phyloP scores from a whole-genome alignment of 2,113 vertebrate genomes.

The Hydrolagus affinis region DNA sequence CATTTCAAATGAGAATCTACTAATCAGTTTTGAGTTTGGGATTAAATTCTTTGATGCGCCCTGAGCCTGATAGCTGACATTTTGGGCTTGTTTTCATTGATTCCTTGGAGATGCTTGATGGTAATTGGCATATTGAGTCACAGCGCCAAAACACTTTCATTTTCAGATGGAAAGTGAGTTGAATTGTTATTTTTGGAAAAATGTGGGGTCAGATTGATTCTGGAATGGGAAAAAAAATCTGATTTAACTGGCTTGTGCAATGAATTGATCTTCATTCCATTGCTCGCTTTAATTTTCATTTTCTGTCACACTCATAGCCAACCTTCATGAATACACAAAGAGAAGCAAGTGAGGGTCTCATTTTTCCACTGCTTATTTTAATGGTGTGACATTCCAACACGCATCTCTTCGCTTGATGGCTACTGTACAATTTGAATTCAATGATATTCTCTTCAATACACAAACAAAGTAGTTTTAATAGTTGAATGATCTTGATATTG shows the following conservation, averaged over 20 bases:
- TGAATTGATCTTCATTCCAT: not conserved
- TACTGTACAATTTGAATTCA: not conserved
- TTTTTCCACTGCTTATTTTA: too few relatives aligned
- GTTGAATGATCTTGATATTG: not conserved
- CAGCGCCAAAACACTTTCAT: too few relatives aligned
- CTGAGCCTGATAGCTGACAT: not conserved
- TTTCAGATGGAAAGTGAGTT: not conserved
- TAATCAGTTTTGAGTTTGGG: not conserved
- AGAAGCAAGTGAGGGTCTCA: not conserved
- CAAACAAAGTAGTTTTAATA: too few relatives aligned
- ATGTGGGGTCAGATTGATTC: not conserved
- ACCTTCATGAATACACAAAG: not conserved
- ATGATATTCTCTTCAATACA: not conserved
- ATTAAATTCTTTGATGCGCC: not conserved
- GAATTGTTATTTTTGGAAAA: not conserved
- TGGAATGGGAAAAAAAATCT: not conserved
- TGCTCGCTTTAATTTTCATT: not conserved
- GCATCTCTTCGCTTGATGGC: too few relatives aligned
- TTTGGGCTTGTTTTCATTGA: not conserved
- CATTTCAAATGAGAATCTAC: not conserved
- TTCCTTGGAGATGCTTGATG: not conserved
- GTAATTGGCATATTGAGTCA: not conserved
- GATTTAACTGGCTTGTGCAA: too few relatives aligned
- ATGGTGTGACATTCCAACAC: not conserved
- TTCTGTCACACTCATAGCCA: not conserved